Conservation (phyloP, 2,113 vertebrate genomes). For the Choloepus hoffmanni region DNA sequence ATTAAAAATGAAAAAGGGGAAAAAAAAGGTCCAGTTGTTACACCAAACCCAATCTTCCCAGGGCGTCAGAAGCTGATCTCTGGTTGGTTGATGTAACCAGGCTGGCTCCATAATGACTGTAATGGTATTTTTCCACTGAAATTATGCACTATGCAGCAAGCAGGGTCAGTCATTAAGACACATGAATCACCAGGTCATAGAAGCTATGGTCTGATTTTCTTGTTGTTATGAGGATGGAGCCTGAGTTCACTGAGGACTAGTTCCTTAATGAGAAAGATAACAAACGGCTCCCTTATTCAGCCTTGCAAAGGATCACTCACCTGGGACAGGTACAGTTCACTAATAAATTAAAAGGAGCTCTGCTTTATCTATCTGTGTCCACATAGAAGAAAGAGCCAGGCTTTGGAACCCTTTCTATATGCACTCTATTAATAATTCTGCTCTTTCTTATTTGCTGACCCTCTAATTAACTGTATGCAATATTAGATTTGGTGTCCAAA, state of each 20-base stretch:
- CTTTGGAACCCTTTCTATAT: background rate
- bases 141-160: background rate
- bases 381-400: background rate
- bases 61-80: background rate
- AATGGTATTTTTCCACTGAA: slow-evolving; percentile 28
- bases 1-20: background rate
- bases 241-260: background rate
- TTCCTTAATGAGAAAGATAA: slow-evolving; percentile 26
- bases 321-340: background rate
- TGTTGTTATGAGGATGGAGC: background rate
- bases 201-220: background rate
- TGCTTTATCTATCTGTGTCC: background rate
- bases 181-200: background rate
- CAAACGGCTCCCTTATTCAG: background rate
- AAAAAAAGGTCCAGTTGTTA: background rate
- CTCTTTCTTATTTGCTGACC: background rate
- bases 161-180: background rate
- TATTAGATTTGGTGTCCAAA: background rate
- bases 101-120: background rate
- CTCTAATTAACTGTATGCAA: background rate
- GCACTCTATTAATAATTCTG: background rate
- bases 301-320: background rate
- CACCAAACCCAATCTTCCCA: background rate
- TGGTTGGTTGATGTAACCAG: background rate
- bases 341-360: background rate